phyloP scores from a whole-genome alignment of 2,797 vertebrate species.

The Enteromius unitaeniatus region DNA sequence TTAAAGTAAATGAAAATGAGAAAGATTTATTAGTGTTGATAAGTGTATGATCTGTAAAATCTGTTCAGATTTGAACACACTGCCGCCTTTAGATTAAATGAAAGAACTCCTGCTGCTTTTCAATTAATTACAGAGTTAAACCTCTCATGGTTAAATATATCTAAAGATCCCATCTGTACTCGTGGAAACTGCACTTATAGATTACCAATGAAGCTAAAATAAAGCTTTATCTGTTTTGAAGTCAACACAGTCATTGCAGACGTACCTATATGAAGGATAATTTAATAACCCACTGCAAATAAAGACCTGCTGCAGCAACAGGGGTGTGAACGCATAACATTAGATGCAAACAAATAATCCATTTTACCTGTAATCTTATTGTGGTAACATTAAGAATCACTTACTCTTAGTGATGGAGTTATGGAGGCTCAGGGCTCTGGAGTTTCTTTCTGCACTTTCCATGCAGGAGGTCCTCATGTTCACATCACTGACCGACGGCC shows the following conservation, averaged over 20 bases:
- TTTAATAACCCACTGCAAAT: neutral
- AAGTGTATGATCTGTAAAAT: neutral
- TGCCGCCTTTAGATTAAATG: conserved; percentile 12
- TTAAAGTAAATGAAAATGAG: neutral
- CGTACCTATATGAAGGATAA: neutral
- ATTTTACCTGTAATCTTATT: neutral
- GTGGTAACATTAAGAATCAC: conserved; percentile 19
- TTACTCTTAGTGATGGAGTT: conserved; percentile 81
- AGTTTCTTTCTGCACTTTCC: conserved; percentile 80
- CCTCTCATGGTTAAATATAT: neutral
- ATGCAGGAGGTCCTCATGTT: conserved; percentile 65
- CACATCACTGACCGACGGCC: conserved; percentile 75
- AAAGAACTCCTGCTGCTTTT: conserved; percentile 12
- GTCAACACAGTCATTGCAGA: neutral
- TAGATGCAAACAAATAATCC: neutral
- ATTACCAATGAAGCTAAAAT: neutral
- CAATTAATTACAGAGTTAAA: conserved; percentile 2
- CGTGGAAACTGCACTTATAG: conserved; percentile 1
- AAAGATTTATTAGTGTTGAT: neutral
- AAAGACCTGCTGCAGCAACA: neutral
- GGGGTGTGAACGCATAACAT: neutral
- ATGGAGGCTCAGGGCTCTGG: conserved; percentile 84
- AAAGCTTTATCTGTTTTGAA: neutral
- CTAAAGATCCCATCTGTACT: neutral
- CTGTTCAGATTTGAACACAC: neutral